A percentile compares a stretch with the other conserved stretches of the same genome.
Evolutionary conservation across 1,140 invertebrate species (phyloP).

Genomic region (Drosophila pandora): DNA sequence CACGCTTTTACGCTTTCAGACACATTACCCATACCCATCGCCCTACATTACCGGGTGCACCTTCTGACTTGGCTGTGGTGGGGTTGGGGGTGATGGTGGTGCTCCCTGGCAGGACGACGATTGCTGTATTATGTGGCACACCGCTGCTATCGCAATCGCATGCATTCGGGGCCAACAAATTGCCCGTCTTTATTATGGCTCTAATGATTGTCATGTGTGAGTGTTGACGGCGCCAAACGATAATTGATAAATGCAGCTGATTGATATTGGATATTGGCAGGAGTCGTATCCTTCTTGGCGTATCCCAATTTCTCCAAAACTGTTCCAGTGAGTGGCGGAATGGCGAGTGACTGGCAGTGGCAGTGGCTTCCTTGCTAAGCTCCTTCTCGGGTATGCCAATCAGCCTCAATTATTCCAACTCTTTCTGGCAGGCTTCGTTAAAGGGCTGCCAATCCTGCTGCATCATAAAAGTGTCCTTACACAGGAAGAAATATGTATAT

Average conservation of each 20-base stretch:
- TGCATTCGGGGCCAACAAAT: constrained; percentile 74
- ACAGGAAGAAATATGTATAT: not conserved
- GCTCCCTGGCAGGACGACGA: constrained; percentile 46
- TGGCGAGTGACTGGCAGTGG: constrained; percentile 26
- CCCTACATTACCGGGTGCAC: constrained; percentile 55
- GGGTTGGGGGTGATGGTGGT: constrained; percentile 8
- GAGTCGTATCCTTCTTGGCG: not conserved
- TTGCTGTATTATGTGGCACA: constrained; percentile 73
- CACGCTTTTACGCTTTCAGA: constrained; percentile 84
- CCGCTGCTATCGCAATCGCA: constrained; percentile 58
- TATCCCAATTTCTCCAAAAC: not conserved
- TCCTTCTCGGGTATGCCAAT: constrained; percentile 51
- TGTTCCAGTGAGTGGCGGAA: not conserved
- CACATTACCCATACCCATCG: constrained; percentile 71
- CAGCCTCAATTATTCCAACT: constrained; percentile 65
- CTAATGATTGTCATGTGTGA: constrained; percentile 56
- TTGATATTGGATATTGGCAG: constrained; percentile 35
- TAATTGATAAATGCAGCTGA: constrained; percentile 71
- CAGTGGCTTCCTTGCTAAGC: constrained; percentile 18
- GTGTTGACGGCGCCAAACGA: constrained; percentile 11
- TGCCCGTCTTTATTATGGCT: constrained; percentile 67
- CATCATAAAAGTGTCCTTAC: constrained; percentile 5
- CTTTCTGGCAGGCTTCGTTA: constrained; percentile 39
- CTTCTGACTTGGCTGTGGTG: constrained; percentile 22
- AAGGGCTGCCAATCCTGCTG: constrained; percentile 52